phyloP scores from a whole-genome alignment of 2,113 vertebrate species.

The Eulemur macaco region DNA sequence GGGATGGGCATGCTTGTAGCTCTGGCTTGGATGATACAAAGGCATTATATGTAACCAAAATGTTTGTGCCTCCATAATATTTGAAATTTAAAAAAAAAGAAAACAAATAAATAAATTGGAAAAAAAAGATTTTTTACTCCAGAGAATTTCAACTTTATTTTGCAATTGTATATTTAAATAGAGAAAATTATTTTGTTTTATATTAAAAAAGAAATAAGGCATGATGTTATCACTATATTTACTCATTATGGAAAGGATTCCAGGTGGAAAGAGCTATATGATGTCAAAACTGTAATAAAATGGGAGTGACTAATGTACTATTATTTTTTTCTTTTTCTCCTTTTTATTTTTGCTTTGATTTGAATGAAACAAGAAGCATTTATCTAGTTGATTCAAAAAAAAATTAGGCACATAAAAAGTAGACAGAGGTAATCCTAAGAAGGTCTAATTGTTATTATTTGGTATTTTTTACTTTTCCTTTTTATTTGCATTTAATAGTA shows the following conservation, averaged over 20 bases:
- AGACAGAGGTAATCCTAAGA: neutral
- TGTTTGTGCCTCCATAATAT: no score
- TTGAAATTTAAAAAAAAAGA: no score
- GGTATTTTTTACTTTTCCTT: neutral
- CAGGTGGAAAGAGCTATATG: fast-evolving
- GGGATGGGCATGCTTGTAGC: no score
- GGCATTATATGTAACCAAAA: no score
- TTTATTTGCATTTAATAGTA: neutral
- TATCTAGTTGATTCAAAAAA: neutral
- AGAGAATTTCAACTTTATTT: neutral
- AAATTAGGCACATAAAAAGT: neutral
- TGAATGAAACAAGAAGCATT: neutral
- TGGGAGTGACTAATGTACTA: neutral
- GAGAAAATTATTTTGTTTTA: neutral
- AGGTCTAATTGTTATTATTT: neutral
- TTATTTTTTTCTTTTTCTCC: neutral
- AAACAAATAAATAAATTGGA: no score
- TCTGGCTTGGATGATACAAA: no score
- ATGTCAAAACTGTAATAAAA: neutral
- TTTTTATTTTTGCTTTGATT: neutral
- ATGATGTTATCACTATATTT: neutral
- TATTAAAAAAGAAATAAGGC: neutral
- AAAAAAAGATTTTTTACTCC: neutral
- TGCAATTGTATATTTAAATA: neutral
- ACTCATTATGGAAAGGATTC: neutral